Percentiles rank a stretch among this genome's conserved stretches.
These are phyloP conservation scores for Bedellia somnulentella DNA, from an alignment of 2,888 invertebrate species.

Conservation along the genomic window DNA sequence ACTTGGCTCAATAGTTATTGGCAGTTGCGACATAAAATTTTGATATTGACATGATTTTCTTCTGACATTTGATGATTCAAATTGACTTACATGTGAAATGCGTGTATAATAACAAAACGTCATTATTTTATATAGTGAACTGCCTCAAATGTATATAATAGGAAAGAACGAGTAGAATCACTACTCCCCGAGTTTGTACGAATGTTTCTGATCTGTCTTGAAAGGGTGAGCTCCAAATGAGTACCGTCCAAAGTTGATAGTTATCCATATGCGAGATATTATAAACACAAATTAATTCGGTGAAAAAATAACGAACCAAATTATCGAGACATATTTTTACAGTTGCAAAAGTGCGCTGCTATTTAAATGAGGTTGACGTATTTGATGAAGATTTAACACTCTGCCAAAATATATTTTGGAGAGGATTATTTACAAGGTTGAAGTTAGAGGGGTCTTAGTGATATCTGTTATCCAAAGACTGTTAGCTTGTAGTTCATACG, in stretches of 20 bases:
- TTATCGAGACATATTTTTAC: slow-evolving; percentile 20
- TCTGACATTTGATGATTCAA: no score
- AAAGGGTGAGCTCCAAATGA: neutral
- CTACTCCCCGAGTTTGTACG: no score
- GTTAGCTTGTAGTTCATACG: slow-evolving; percentile 51
- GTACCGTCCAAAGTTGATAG: slow-evolving; percentile 1
- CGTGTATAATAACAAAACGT: no score
- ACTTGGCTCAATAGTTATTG: no score
- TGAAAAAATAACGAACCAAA: slow-evolving; percentile 7
- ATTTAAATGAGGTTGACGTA: slow-evolving; percentile 23
- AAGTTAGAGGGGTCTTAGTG: slow-evolving; percentile 44
- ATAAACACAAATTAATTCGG: slow-evolving; percentile 8
- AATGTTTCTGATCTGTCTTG: no score
- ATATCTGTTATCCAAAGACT: slow-evolving; percentile 58
- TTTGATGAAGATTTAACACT: slow-evolving; percentile 23
- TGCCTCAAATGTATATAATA: slow-evolving; percentile 15
- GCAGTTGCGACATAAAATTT: no score
- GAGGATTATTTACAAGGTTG: slow-evolving; percentile 54
- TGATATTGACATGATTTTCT: no score
- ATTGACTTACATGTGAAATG: no score
- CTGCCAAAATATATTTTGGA: slow-evolving; percentile 59
- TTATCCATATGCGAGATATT: slow-evolving; percentile 14
- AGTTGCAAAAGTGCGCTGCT: slow-evolving; percentile 23
- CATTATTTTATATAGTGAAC: no score
- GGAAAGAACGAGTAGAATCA: no score